phyloP scores from a whole-genome alignment of 2,113 vertebrate species.

The Esox niger region DNA sequence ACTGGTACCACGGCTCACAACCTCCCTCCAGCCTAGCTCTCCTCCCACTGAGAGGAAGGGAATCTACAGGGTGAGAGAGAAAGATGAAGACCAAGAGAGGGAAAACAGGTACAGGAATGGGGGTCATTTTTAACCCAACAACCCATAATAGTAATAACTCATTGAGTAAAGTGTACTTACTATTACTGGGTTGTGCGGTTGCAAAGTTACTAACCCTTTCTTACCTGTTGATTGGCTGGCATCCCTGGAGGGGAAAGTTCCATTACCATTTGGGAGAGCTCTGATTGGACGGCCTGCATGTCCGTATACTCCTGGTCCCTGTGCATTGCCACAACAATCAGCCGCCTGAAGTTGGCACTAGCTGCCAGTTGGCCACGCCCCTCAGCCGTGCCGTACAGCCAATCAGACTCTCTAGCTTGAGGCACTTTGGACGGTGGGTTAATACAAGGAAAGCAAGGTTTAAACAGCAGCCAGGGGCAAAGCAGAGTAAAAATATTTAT shows the following conservation, averaged over 20 bases:
- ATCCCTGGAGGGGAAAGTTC: constrained; percentile 87
- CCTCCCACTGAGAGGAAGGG: constrained; percentile 94
- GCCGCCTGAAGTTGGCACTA: constrained; percentile 83
- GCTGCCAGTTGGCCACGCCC: constrained; percentile 84
- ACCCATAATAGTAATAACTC: no score
- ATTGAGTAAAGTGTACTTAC: no score
- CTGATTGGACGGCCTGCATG: constrained; percentile 87
- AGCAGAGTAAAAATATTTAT: no score
- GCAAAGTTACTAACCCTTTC: no score
- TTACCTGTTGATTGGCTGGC: constrained; percentile 87
- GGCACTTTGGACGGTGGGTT: constrained; percentile 80
- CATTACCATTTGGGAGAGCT: constrained; percentile 86
- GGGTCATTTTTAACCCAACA: no score
- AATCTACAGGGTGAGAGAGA: constrained; percentile 70
- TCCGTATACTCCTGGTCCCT: constrained; percentile 86
- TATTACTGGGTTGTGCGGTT: no score
- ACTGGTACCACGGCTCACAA: constrained; percentile 77
- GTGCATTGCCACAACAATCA: constrained; percentile 87
- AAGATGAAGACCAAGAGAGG: background rate
- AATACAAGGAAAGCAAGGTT: no score
- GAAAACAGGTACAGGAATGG: background rate
- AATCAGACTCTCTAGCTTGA: constrained; percentile 91
- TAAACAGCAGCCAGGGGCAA: no score
- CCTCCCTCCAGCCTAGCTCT: constrained; percentile 84
- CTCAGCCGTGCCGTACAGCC: constrained; percentile 89